These are phyloP conservation scores for Polyploca ridens DNA, from an alignment of 2,888 invertebrate genomes.

Conservation along the genomic window DNA sequence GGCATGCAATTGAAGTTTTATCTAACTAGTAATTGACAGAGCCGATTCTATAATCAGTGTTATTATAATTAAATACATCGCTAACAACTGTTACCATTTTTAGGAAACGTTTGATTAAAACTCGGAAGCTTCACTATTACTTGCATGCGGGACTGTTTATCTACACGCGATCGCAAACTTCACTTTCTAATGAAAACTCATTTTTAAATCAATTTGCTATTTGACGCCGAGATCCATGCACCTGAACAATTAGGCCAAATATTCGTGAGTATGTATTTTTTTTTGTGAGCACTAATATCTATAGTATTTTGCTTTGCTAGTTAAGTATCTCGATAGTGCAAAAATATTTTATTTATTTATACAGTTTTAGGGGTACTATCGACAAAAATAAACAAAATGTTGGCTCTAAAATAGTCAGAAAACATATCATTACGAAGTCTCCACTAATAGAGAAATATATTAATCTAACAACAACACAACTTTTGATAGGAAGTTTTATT, in stretches of 20 bases:
- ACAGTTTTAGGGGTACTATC: too few relatives aligned
- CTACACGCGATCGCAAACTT: constrained; percentile 48
- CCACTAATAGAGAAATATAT: too few relatives aligned
- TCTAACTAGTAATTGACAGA: constrained; percentile 49
- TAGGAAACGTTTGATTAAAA: constrained; percentile 42
- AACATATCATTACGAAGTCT: too few relatives aligned
- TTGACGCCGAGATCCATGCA: constrained; percentile 25
- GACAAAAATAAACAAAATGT: too few relatives aligned
- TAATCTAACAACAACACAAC: too few relatives aligned
- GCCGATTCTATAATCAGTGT: constrained; percentile 42
- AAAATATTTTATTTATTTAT: constrained; percentile 10
- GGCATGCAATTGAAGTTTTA: constrained; percentile 43
- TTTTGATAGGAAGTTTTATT: constrained; percentile 9
- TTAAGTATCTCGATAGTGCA: not conserved
- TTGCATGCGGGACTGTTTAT: constrained; percentile 40
- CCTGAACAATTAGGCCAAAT: too few relatives aligned
- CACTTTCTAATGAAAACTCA: constrained; percentile 54
- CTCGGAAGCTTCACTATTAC: constrained; percentile 56
- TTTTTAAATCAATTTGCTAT: constrained; percentile 44
- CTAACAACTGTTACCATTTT: constrained; percentile 38
- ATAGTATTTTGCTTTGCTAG: not conserved
- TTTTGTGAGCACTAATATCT: constrained; percentile 10
- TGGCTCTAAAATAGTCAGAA: too few relatives aligned
- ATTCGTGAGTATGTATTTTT: too few relatives aligned
- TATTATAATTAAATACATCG: constrained; percentile 44